Evolutionary conservation across 2,113 vertebrate species (phyloP), one percentile per base, ranked within the genome.

Genomic region (Monopterus albus): DNA sequence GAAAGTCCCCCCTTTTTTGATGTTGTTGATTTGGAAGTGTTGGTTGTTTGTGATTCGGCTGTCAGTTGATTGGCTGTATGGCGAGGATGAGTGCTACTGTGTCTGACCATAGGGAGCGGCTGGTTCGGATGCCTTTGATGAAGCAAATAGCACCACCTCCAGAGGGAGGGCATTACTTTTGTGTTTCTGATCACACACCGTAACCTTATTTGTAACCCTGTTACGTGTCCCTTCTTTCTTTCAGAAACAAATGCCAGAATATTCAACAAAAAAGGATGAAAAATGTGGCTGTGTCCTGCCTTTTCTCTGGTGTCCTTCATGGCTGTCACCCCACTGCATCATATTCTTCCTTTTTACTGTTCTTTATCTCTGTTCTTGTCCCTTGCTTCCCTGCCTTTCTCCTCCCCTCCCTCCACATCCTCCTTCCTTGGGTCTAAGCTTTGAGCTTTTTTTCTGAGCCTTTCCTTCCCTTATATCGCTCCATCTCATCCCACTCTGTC

Each of bases 381-480:
- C 72, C 78, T 64, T 9, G 13, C 61, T n/a, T 73, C 31, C 72
- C 40, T 68, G 38, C 40, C 63, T 70, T 70, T 64, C 39, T 62
- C 78, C 11, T 0, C 56, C 58, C 65, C 74, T 55, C 64, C 78
- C 68, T 72, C 42, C 81, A 56, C 46, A 76, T 68, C 70, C 46
- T 63, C 75, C 70, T 78, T 88, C 75, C 72, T 72, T 80, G 68
- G n/a, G 64, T 81, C 84, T 83, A 79, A 88, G 88, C 86, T 87
- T 77, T 85, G 81, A 87, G 82, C 67, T 69, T 81, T 81, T 71
- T 66, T 82, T 85, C 84, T 84, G 88, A 91, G 84, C 87, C 72
- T 75, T 87, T 81, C 75, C 85, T 83, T 89, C 83, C 88, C 79
- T 89, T 87, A 82, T 83, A 90, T 90, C 91, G 89, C 87, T 90